Percentiles rank a stretch among this genome's conserved stretches.
Conservation (phyloP, 2,797 vertebrate genomes). For the Varecia variegata region DNA sequence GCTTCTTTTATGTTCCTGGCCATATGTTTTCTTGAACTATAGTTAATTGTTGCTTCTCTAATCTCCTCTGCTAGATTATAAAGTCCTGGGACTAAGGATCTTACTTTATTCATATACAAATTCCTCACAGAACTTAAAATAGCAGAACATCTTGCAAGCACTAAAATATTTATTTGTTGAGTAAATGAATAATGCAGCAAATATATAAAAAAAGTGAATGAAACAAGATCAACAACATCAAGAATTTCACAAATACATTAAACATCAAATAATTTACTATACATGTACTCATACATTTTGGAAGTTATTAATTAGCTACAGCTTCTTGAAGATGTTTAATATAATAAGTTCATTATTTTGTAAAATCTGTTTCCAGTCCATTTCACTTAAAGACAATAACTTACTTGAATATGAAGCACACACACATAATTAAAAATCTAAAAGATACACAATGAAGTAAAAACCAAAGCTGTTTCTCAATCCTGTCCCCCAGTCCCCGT, state of each 20-base stretch:
- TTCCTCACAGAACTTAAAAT: neutral
- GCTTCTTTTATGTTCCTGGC: neutral
- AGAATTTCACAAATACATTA: slow-evolving; percentile 22
- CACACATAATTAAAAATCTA: neutral
- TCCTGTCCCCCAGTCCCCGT: neutral
- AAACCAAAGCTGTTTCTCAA: neutral
- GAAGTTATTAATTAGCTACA: neutral
- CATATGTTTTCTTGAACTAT: neutral
- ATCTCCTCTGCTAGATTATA: neutral
- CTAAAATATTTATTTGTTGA: slow-evolving; percentile 61
- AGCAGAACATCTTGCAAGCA: slow-evolving; percentile 33
- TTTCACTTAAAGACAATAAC: neutral
- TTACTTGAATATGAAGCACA: neutral
- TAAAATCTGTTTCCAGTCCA: neutral
- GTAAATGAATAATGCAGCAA: slow-evolving; percentile 52
- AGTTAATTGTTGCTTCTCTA: neutral
- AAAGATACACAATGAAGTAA: neutral
- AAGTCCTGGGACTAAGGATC: neutral
- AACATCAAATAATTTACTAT: neutral
- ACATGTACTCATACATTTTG: neutral
- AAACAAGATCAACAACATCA: neutral
- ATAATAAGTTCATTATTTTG: neutral
- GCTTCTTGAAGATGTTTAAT: neutral
- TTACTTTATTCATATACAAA: neutral
- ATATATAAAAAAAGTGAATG: slow-evolving; percentile 33